A percentile compares a stretch with the other conserved stretches of the same genome.
Evolutionary conservation across 2,888 invertebrate genomes (phyloP).

Genomic region (Calameuta pallipes): DNA sequence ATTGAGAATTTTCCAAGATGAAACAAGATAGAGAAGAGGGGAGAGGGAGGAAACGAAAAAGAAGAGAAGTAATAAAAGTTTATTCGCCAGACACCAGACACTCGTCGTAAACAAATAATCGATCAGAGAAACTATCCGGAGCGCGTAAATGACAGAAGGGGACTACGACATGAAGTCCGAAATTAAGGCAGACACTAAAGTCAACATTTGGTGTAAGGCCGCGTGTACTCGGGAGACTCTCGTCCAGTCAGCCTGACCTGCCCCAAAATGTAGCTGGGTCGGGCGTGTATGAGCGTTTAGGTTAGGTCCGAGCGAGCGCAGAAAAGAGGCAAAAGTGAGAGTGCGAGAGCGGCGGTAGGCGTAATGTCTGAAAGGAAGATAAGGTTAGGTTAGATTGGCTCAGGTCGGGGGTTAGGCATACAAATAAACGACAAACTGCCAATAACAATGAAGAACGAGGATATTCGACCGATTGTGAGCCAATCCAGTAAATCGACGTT

Average conservation of each 20-base stretch:
- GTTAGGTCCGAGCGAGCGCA: conserved; percentile 6
- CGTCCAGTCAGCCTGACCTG: conserved; percentile 29
- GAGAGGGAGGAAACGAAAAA: too few relatives aligned
- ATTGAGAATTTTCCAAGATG: background rate
- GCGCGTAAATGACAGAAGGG: background rate
- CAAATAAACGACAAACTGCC: background rate
- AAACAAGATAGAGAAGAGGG: background rate
- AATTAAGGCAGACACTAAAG: background rate
- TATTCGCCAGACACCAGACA: background rate
- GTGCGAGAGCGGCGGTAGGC: background rate
- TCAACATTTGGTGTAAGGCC: background rate
- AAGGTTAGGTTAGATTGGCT: background rate
- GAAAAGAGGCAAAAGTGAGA: background rate
- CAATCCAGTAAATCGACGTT: background rate
- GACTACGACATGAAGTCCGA: background rate
- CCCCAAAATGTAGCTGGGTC: conserved; percentile 34
- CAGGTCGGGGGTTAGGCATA: background rate
- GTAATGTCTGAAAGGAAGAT: background rate
- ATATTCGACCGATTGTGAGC: background rate
- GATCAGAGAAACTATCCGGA: background rate
- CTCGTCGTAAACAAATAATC: background rate
- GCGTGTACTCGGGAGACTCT: background rate
- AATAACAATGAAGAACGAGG: background rate
- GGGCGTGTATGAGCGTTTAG: conserved; percentile 18
- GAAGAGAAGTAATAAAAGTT: background rate